A percentile compares a stretch with the other conserved stretches of the same genome.
These are phyloP conservation scores for Melangyna quadrimaculata DNA, from an alignment of 2,888 invertebrate species.

Conservation along the genomic window DNA sequence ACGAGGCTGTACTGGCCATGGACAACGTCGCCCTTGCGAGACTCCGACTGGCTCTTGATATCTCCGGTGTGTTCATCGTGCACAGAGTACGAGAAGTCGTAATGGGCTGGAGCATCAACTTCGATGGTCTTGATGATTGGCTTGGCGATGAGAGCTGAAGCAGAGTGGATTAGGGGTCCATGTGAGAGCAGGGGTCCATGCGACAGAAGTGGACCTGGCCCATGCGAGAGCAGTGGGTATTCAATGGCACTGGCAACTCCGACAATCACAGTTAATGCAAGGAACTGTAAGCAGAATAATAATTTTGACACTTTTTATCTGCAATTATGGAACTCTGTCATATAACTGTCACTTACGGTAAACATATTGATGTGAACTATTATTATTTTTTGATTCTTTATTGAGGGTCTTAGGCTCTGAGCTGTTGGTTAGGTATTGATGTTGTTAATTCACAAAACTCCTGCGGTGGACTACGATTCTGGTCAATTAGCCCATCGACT, in stretches of 20 bases:
- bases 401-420: constrained; percentile 1
- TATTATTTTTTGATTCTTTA: background rate
- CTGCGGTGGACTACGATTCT: constrained; percentile 79
- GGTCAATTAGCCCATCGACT: constrained; percentile 76
- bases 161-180: constrained; percentile 46
- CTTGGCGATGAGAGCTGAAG: constrained; percentile 53
- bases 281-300: constrained; percentile 43
- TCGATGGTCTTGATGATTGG: constrained; percentile 74
- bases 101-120: constrained; percentile 81
- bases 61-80: constrained; percentile 83
- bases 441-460: constrained; percentile 76
- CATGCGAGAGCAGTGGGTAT: constrained; percentile 29
- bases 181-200: constrained; percentile 38
- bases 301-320: background rate
- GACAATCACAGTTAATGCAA: constrained; percentile 50
- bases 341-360: constrained; percentile 40
- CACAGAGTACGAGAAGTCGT: constrained; percentile 82
- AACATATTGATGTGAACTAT: constrained; percentile 47
- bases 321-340: background rate
- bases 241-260: constrained; percentile 68
- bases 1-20: constrained; percentile 82
- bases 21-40: constrained; percentile 82
- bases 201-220: background rate
- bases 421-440: constrained; percentile 30
- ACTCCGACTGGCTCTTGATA: constrained; percentile 82